Base-by-base conservation (phyloP, 2,888 invertebrate species). In the Rhamnusium bicolor region DNA sequence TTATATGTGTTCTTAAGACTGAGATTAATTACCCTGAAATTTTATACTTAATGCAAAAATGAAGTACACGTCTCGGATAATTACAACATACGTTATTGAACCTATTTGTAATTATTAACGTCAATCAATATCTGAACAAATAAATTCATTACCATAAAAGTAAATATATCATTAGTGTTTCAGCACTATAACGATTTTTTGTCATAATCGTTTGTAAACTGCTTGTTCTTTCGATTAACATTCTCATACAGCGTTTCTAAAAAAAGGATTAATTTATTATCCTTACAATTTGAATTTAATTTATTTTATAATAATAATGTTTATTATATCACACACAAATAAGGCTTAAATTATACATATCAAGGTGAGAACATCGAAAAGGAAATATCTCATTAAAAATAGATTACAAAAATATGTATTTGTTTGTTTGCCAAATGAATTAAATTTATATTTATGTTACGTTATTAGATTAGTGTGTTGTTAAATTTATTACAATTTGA, bases 341-440 rank as follows among this genome's bases (percentile, higher is more conserved):
- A 63, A 49, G 63, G 63, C 14, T 63, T 27, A 16, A 27, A 29
- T 29, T 47, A 47, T 62, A n/a, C 8, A 21, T 4, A 62, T 24
- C 21, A 46, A 21, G 21, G 46, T 18, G 14, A 21, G 54, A 19
- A 24, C 12, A 24, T 61, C 46, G 29, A 65, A 53, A 65, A 65
- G 65, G 65, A 21, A 65, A 65, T 53, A 65, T 53, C 65, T 53
- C 65, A 65, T 65, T 65, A 65, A 65, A 65, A 65, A 32, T 53
- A 65, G 65, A 65, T 65, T 65, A 63, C 27, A 19, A 40, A 29
- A 56, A 60, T 56, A n/a, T 56, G 27, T 27, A 24, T 40, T 40
- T 40, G 40, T 32, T 19, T 32, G 58, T 32, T 18, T 16, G 60
- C 60, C 19, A 60, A 2, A 60, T 29, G 12, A 10, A 60, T 58